A percentile compares a stretch with the other conserved stretches of the same genome.
Conservation (phyloP, 23 tunicate genomes). For the Styela clava region DNA sequence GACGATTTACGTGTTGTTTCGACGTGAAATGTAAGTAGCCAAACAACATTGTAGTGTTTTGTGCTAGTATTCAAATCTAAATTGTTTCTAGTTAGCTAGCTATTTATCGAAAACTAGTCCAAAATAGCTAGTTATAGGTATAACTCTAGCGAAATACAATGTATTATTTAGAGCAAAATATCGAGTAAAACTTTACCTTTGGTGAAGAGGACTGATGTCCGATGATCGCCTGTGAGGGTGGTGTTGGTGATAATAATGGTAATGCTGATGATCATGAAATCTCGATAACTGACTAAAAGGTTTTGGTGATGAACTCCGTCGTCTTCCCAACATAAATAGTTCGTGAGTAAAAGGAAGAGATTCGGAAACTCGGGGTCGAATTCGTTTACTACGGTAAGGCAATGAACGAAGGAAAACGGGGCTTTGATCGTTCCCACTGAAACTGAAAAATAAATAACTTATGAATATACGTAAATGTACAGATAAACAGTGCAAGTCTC, state of each 20-base stretch:
- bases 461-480: too few species aligned
- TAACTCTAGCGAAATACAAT: too few species aligned
- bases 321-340: slow-evolving; percentile 14
- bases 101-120: too few species aligned
- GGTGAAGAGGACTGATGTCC: slow-evolving; percentile 75
- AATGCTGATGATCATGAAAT: slow-evolving; percentile 15
- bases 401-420: slow-evolving; percentile 8
- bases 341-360: slow-evolving; percentile 19
- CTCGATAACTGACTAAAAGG: slow-evolving; percentile 18
- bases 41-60: too few species aligned
- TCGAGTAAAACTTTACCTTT: slow-evolving; percentile 29
- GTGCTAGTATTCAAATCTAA: too few species aligned
- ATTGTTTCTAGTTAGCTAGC: too few species aligned
- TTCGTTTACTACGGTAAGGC: slow-evolving; percentile 1
- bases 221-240: slow-evolving; percentile 42
- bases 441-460: slow-evolving; percentile 4
- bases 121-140: too few species aligned
- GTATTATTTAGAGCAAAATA: background rate
- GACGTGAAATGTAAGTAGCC: too few species aligned
- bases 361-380: slow-evolving; percentile 22
- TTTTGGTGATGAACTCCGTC: slow-evolving; percentile 31
- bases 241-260: slow-evolving; percentile 3
- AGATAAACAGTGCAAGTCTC: too few species aligned
- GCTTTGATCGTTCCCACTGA: slow-evolving; percentile 22
- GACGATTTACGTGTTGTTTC: too few species aligned